Conservation (phyloP, 2,888 invertebrate genomes). For the Andrena minutula region DNA sequence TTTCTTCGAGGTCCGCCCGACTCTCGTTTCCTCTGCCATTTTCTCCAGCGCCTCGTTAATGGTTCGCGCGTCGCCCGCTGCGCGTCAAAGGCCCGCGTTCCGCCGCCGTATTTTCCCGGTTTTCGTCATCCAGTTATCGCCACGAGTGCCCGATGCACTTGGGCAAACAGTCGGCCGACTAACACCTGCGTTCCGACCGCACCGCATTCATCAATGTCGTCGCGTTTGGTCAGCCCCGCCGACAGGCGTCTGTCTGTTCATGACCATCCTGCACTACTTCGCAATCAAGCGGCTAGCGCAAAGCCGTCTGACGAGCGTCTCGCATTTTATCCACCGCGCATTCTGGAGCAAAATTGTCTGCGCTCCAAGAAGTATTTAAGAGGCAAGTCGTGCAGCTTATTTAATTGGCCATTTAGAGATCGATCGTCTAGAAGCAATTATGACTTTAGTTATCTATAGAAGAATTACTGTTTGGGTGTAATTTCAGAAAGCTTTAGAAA, state of each 20-base stretch:
- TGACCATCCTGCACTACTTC: too few relatives aligned
- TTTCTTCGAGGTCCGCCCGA: conserved; percentile 65
- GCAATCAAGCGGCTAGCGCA: too few relatives aligned
- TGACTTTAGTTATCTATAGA: not conserved
- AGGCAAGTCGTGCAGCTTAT: too few relatives aligned
- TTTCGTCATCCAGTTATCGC: conserved; percentile 23
- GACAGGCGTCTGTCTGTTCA: too few relatives aligned
- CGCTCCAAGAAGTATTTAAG: too few relatives aligned
- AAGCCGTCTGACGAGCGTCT: too few relatives aligned
- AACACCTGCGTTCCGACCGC: conserved; percentile 28
- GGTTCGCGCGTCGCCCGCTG: conserved; percentile 52
- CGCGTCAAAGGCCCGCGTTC: conserved; percentile 42
- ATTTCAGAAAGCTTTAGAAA: not conserved
- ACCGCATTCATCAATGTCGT: conserved; percentile 5
- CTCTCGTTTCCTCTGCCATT: conserved; percentile 54
- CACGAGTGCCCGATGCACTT: conserved; percentile 43
- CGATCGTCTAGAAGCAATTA: not conserved
- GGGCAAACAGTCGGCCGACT: conserved; percentile 52
- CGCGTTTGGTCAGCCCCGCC: not conserved
- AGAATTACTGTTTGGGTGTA: not conserved
- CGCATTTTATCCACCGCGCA: too few relatives aligned
- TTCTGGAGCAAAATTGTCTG: too few relatives aligned
- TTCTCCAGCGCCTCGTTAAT: conserved; percentile 62
- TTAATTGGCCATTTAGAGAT: too few relatives aligned
- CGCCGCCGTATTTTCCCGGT: not conserved